Conservation (phyloP, 92 coral and sea anemone species). For the Scolanthus callimorphus region DNA sequence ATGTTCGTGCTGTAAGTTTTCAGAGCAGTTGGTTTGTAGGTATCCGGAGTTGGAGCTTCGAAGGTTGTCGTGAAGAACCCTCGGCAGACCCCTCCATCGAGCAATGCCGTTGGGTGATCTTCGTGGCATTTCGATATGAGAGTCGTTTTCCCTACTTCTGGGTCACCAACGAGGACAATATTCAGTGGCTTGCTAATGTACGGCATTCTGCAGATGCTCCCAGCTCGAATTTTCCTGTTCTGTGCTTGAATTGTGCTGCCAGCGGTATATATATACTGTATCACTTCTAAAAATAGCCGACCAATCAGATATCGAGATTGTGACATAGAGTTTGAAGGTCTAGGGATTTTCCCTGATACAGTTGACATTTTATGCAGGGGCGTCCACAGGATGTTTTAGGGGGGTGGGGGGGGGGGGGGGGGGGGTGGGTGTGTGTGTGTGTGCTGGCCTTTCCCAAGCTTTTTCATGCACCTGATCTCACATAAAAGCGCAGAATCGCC, state of each 20-base stretch:
- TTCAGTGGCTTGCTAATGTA: constrained; percentile 46
- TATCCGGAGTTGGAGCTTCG: constrained; percentile 9
- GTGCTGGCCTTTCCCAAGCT: too few species aligned
- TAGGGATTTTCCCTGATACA: constrained; percentile 18
- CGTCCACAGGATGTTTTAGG: too few species aligned
- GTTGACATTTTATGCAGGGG: too few species aligned
- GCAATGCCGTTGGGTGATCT: constrained; percentile 31
- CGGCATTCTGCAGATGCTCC: too few species aligned
- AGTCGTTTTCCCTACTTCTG: constrained; percentile 66
- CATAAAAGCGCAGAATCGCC: too few species aligned
- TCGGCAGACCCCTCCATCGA: constrained; percentile 23
- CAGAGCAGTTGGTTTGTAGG: constrained; percentile 37
- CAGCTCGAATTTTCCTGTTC: not conserved
- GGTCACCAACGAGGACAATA: constrained; percentile 70
- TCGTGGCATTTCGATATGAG: constrained; percentile 55
- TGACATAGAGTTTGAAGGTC: not conserved
- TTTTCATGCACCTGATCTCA: too few species aligned
- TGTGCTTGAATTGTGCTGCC: not conserved
- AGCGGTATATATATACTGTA: constrained; percentile 11
- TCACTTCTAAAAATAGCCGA: constrained; percentile 20
- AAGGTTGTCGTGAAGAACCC: constrained; percentile 47
- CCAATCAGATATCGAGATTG: constrained; percentile 10
- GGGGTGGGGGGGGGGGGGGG: too few species aligned
- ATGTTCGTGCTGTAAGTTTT: constrained; percentile 37
- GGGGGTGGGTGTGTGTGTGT: too few species aligned